These are phyloP conservation scores for Erebia aethiops DNA, from an alignment of 2,888 invertebrate genomes.

Conservation along the genomic window DNA sequence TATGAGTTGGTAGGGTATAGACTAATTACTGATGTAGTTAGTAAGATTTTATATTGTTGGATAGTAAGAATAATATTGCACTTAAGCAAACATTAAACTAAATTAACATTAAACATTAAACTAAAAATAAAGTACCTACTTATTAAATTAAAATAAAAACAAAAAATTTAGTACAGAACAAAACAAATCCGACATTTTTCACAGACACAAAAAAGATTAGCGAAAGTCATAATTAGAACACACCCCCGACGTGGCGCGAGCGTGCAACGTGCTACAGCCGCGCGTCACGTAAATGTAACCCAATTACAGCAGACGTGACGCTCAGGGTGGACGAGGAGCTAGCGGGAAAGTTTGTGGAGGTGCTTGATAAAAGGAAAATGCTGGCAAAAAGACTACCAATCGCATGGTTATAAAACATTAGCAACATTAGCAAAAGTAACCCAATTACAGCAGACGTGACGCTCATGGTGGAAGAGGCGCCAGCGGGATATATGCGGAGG, in stretches of 20 bases:
- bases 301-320: conserved; percentile 79
- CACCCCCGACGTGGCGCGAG: conserved; percentile 61
- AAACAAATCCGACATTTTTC: conserved; percentile 26
- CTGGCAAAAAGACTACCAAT: not conserved
- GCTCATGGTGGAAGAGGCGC: conserved; percentile 47
- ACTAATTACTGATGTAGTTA: no score
- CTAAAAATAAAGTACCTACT: no score
- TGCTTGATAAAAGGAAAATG: not conserved
- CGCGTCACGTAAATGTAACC: conserved; percentile 79
- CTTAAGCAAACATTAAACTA: no score
- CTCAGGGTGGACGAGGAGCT: conserved; percentile 44
- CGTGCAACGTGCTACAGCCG: conserved; percentile 63
- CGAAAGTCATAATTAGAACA: conserved; percentile 78
- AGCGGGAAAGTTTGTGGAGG: not conserved
- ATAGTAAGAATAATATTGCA: no score
- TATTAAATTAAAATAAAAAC: not conserved
- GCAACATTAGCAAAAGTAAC: conserved; percentile 78
- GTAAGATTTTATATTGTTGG: no score
- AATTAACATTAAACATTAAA: no score
- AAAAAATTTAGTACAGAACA: not conserved
- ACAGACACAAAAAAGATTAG: conserved; percentile 48
- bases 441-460: conserved; percentile 79
- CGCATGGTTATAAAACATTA: conserved; percentile 45
- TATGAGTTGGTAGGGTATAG: no score
- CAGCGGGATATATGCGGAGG: not conserved